Base-by-base conservation (phyloP, 2,888 invertebrate genomes). In the Tillus elongatus region DNA sequence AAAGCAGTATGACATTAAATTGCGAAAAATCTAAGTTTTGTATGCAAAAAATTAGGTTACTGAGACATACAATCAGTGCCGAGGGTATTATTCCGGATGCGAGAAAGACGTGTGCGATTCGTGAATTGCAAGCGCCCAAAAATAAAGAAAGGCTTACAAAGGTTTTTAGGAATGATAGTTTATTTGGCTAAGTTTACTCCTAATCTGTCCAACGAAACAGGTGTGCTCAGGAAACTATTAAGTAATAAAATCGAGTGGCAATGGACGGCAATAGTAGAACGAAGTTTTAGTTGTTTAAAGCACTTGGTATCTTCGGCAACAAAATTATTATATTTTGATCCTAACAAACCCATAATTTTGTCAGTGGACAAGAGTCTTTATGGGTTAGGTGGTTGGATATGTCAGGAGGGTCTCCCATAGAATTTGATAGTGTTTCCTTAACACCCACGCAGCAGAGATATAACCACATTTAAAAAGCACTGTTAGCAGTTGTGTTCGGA, bases 181-280 rank as follows among this genome's bases (percentile, higher is more conserved):
- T 19, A 19, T n/a, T 19, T 19, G 24, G 24, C 24, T 8, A n/a
- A n/a, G 24, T 19, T 19, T 19, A 19, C n/a, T 19, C 24, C 24
- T 8, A 19, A 19, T n/a, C n/a, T 19, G 24, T 19, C 24, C n/a
- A 6, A 19, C 6, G 24, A 19, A n/a, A 19, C 24, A 19, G 24
- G 24, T 8, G 24, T 19, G 24, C 24, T 19, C n/a, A 6, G 24
- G 6, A 19, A 19, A 6, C n/a, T 19, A 19, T 19, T 19, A n/a
- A 19, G 24, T n/a, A n/a, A 19, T 8, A 19, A 19, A 19, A 19
- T 8, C n/a, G 6, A 19, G 24, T 19, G 24, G 24, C 24, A 19
- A 19, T 19, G 24, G 24, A 19, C 24, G 6, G 6, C 24, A 6
- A 19, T 8, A 6, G 24, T 8, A n/a, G 6, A 19, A 19, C 24